Conservation (phyloP, 2,888 invertebrate genomes). For the Hirtodrosophila cameraria region DNA sequence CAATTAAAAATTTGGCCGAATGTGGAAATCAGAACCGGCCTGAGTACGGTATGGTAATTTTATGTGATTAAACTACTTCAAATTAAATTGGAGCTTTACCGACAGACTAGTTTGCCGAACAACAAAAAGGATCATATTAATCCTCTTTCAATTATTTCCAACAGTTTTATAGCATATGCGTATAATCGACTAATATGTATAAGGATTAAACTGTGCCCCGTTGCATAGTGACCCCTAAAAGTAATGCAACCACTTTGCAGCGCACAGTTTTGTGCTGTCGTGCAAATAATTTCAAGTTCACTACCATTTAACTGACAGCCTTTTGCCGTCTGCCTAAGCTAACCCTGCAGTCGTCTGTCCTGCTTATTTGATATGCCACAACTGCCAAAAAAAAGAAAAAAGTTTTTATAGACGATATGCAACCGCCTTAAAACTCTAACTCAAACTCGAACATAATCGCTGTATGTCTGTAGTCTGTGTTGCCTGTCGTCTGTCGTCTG, state of each 20-base stretch:
- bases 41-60: too few species aligned
- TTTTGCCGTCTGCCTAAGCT: conserved; percentile 14
- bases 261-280: conserved; percentile 47
- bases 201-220: not conserved
- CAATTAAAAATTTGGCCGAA: too few species aligned
- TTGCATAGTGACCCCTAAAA: conserved; percentile 46
- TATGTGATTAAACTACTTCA: too few species aligned
- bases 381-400: conserved; percentile 31
- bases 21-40: too few species aligned
- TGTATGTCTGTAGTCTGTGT: conserved; percentile 1
- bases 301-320: conserved; percentile 54
- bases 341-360: conserved; percentile 53
- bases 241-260: conserved; percentile 33
- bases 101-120: too few species aligned
- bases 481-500: conserved; percentile 47
- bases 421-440: conserved; percentile 11
- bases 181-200: conserved; percentile 23
- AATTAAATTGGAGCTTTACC: too few species aligned
- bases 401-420: conserved; percentile 23
- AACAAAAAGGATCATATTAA: too few species aligned
- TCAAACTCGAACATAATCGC: not conserved
- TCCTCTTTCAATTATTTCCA: too few species aligned
- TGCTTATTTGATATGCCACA: conserved; percentile 74
- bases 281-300: conserved; percentile 78
- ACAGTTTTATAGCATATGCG: conserved; percentile 23